Conservation (phyloP, 1,140 invertebrate species). For the Fopius arisanus region DNA sequence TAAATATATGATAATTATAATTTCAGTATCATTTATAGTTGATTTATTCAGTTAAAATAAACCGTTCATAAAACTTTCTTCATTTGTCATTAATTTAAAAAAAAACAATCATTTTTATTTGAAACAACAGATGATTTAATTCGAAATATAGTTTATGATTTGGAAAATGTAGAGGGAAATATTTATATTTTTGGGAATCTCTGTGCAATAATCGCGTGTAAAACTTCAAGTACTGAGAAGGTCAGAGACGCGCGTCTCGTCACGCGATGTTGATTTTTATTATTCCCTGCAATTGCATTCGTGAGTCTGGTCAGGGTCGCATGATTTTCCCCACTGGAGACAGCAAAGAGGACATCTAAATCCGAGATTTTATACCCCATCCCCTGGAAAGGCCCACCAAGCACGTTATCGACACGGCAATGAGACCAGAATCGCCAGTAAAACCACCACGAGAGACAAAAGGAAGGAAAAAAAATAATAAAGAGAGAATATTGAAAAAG, state of each 20-base stretch:
- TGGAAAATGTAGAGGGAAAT: no score
- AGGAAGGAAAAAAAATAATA: neutral
- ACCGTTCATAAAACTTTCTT: no score
- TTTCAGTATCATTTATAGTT: no score
- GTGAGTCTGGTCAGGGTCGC: constrained; percentile 39
- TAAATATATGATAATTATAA: no score
- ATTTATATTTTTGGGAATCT: no score
- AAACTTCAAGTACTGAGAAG: neutral
- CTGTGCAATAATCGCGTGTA: constrained; percentile 18
- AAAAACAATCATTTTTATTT: no score
- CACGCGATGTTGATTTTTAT: constrained; percentile 31
- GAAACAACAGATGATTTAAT: no score
- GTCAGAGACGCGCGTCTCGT: constrained; percentile 5
- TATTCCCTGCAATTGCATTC: constrained; percentile 15
- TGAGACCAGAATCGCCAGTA: no score
- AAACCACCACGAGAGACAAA: neutral
- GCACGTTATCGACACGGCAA: no score
- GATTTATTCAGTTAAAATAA: no score
- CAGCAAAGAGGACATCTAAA: neutral
- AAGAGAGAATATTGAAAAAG: neutral
- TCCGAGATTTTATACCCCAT: neutral
- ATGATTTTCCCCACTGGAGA: constrained; percentile 3
- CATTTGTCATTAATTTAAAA: no score
- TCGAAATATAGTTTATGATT: no score
- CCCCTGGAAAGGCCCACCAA: neutral